These are phyloP conservation scores for Ecliptopera silaceata DNA, from an alignment of 2,888 invertebrate genomes.

Conservation along the genomic window DNA sequence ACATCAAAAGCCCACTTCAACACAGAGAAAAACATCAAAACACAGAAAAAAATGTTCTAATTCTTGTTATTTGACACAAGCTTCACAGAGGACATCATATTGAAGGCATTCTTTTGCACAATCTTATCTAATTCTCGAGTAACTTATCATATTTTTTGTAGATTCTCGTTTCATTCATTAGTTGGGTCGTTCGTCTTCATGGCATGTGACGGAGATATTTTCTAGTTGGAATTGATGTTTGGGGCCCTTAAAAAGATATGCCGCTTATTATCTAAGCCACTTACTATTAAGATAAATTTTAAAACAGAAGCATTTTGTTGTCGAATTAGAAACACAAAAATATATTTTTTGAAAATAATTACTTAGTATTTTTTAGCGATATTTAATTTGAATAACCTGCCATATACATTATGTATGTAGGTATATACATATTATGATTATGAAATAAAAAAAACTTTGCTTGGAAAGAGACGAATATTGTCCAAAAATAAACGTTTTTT, in stretches of 20 bases:
- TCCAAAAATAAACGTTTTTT: too few species aligned
- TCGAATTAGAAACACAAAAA: not conserved
- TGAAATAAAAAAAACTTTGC: too few species aligned
- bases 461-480: too few species aligned
- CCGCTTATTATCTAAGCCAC: constrained; percentile 32
- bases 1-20: too few species aligned
- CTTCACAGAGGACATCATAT: not conserved
- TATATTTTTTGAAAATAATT: too few species aligned
- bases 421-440: too few species aligned
- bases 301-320: constrained; percentile 5
- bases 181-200: constrained; percentile 78
- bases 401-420: too few species aligned
- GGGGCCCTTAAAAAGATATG: constrained; percentile 43
- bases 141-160: constrained; percentile 46
- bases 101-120: not conserved
- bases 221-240: constrained; percentile 63
- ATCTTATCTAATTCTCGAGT: not conserved
- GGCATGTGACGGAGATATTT: constrained; percentile 75
- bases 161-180: constrained; percentile 66
- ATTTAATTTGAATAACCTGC: too few species aligned
- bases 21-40: too few species aligned
- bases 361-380: too few species aligned
- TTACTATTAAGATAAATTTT: constrained; percentile 7
- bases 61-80: not conserved
- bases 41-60: too few species aligned